Base-by-base conservation (phyloP, 64 coral and sea anemone genomes). In the Hydrozoanthus tunicans region DNA sequence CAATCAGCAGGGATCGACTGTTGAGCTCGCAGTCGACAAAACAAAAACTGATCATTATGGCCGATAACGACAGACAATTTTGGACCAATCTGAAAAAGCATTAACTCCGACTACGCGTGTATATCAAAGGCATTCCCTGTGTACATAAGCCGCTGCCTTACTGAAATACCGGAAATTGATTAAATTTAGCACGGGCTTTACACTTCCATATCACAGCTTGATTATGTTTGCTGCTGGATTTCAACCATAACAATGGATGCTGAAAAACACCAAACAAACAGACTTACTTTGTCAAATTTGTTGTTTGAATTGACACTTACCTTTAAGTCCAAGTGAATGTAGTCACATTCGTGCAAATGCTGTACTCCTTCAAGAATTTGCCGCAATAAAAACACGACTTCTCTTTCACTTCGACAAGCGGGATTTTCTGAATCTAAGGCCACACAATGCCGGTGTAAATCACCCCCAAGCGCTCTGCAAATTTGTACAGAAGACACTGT, bases 281-380 rank as follows among this genome's bases (percentile, higher is more conserved):
- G 62, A 26, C 56, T 83, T 80, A 77, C 63, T 83, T 77, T 82
- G 70, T 80, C 59, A 70, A 85, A 81, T 83, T 91, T 89, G 72
- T 89, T 25, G 62, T 62, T 24, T 61, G 51, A 80, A 80, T 53
- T 14, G 56, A 53, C 13, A 65, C 90, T 83, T 54, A 94, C 95
- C 95, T 97, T 97, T 17, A 97, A 89, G 58, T 97, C 95, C 59
- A 97, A 69, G 81, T 97, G 95, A 20, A 97, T 80, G 51, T 91
- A 97, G 23, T 90, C 83, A 26, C 89, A 93, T 10, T 94, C 91
- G 43, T 97, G 95, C 43, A 97, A 68, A 83, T 97, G 95, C 64
- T 90, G 90, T 13, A 97, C 74, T 10, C 95, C 95, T 94, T 97
- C 95, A 11, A 97, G 83, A 66, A 97, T 97, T 62, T 97, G 95